Evolutionary conservation across 2,888 invertebrate species (phyloP).

Genomic region (Eupithecia insigniata): DNA sequence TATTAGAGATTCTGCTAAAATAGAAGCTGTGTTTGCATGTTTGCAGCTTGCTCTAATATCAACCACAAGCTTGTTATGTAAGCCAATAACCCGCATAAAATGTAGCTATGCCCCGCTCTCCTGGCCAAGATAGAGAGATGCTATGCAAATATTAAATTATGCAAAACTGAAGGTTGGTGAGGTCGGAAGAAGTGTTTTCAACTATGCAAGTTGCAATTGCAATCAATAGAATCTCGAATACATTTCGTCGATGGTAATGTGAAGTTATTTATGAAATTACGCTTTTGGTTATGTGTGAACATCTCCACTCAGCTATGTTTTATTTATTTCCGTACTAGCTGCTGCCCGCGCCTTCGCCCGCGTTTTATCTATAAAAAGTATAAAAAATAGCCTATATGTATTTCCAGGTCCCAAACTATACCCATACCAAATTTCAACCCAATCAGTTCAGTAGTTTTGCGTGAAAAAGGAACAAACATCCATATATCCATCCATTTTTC

Average conservation of each 20-base stretch:
- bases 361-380: too few relatives aligned
- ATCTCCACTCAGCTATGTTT: too few relatives aligned
- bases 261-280: too few relatives aligned
- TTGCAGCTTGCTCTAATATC: neutral
- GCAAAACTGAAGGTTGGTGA: neutral
- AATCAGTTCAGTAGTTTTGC: too few relatives aligned
- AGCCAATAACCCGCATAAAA: slow-evolving; percentile 2
- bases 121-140: neutral
- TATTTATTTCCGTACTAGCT: too few relatives aligned
- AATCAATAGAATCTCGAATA: neutral
- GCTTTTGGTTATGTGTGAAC: too few relatives aligned
- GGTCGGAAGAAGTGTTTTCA: neutral
- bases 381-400: too few relatives aligned
- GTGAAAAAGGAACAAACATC: too few relatives aligned
- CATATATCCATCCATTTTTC: too few relatives aligned
- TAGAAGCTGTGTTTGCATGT: slow-evolving; percentile 1
- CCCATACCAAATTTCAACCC: too few relatives aligned
- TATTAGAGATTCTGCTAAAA: neutral
- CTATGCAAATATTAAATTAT: slow-evolving; percentile 12
- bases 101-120: neutral
- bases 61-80: slow-evolving; percentile 2
- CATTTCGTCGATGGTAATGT: neutral
- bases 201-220: neutral
- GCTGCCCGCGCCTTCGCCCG: too few relatives aligned
- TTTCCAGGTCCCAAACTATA: too few relatives aligned